Base-by-base conservation (phyloP, 2,113 vertebrate species). In the Crotophaga sulcirostris region DNA sequence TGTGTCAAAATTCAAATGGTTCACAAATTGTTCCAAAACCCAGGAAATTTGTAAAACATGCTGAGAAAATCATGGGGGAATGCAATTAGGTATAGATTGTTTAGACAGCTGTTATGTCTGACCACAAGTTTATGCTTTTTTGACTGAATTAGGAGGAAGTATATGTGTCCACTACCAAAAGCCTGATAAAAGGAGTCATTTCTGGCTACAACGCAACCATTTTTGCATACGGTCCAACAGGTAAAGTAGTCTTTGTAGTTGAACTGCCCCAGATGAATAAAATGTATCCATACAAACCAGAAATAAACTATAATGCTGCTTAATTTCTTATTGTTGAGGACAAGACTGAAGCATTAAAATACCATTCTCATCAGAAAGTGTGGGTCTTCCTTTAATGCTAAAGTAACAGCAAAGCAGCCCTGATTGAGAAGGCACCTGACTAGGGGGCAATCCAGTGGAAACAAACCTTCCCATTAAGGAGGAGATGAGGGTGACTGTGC, bases 211-310 rank as follows among this genome's bases (percentile, higher is more conserved):
- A 97, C 2, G 94, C 96, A 7, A 98, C 93, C 0, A 92, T 98
- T 82, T 98, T 98, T 93, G 97, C 97, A 10, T 97, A 97, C 0
- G 58, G 97, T 44, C 97, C 97, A 44, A 98, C 97, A 98, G 98
- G 98, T 98, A 94, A 60, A 9, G 36, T n/a, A n/a, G 33, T 80
- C 16, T 13, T 36, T 74, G 26, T 24, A 31, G 54, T 29, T 76
- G 34, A 26, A 29, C 29, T 3, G n/a, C 62, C 76, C 38, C 62
- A 55, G 51, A 56, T 78, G 25, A 60, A 66, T 60, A 62, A 90
- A 75, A 90, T 45, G 26, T 1, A 49, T 16, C 42, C 33, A 29
- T 62, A 34, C n/a, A 68, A 72, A 49, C 17, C n/a, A 81, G 38
- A 89, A 73, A 38, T 28, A 3, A 74, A 19, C 40, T 70, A 21